Percentiles rank a stretch among this genome's conserved stretches.
Conservation (phyloP, 2,797 vertebrate species). For the Eospalax fontanierii region DNA sequence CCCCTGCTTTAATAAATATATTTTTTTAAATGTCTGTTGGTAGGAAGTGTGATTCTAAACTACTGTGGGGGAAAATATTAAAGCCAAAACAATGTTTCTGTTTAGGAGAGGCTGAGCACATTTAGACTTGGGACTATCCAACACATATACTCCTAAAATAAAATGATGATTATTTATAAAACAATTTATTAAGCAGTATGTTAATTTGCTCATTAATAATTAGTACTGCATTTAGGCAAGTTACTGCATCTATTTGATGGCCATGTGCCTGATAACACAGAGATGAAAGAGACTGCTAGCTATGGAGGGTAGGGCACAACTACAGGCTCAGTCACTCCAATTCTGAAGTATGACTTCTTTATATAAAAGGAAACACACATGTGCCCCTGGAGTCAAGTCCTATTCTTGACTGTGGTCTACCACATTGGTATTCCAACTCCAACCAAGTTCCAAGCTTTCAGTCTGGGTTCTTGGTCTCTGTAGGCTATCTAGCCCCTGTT, state of each 20-base stretch:
- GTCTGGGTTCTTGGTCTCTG: neutral
- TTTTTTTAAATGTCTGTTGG: neutral
- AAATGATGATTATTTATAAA: slow-evolving; percentile 24
- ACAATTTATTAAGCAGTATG: slow-evolving; percentile 15
- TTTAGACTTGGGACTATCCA: slow-evolving; percentile 19
- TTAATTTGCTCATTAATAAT: slow-evolving; percentile 33
- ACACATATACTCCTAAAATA: neutral
- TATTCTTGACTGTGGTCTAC: neutral
- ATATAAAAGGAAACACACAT: neutral
- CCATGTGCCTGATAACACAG: neutral
- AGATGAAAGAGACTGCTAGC: neutral
- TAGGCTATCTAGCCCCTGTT: neutral
- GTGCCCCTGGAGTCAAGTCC: neutral
- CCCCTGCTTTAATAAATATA: neutral
- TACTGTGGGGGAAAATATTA: slow-evolving; percentile 24
- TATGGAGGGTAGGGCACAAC: neutral
- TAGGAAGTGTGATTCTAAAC: slow-evolving; percentile 46
- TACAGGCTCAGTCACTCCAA: neutral
- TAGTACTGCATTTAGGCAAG: neutral
- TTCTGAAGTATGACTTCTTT: neutral
- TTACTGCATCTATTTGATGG: neutral
- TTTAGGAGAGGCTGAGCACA: neutral
- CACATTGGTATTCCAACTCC: neutral
- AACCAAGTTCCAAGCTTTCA: neutral
- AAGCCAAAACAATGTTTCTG: slow-evolving; percentile 43